Percentiles rank a stretch among this genome's conserved stretches.
These are phyloP conservation scores for Yponomeuta malinellus DNA, from an alignment of 2,888 invertebrate genomes.

Conservation along the genomic window DNA sequence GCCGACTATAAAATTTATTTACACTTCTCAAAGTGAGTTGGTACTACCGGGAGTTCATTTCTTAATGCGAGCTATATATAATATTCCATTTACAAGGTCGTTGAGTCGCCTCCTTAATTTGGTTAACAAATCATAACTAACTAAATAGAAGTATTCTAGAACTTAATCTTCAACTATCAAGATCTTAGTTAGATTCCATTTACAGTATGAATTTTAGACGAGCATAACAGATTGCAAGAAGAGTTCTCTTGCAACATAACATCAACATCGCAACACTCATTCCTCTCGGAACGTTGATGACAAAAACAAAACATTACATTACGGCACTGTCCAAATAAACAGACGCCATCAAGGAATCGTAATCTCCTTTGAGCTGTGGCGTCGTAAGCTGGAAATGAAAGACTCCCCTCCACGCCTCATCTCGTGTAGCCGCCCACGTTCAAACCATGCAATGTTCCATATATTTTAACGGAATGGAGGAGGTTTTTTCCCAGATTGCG, in stretches of 20 bases:
- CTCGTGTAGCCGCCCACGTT: not conserved
- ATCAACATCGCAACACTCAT: not conserved
- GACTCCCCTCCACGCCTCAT: slow-evolving; percentile 23
- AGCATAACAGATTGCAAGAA: not conserved
- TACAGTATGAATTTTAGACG: not conserved
- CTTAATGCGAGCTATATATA: slow-evolving; percentile 38
- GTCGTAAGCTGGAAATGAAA: slow-evolving; percentile 44
- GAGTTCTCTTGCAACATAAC: not conserved
- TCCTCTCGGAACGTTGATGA: slow-evolving; percentile 4
- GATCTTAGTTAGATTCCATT: not conserved
- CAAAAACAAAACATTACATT: slow-evolving; percentile 9
- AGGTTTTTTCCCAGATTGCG: not conserved
- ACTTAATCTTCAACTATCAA: not conserved
- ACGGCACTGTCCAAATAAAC: slow-evolving; percentile 7
- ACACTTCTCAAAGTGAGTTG: slow-evolving; percentile 46
- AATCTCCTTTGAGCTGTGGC: slow-evolving; percentile 56
- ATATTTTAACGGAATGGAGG: not conserved
- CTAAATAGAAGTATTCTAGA: too few relatives aligned
- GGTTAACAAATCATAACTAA: too few relatives aligned
- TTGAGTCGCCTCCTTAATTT: too few relatives aligned
- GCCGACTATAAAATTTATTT: slow-evolving; percentile 66
- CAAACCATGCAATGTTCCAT: not conserved
- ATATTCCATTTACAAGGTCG: not conserved
- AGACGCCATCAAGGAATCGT: slow-evolving; percentile 29
- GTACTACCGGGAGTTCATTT: slow-evolving; percentile 44